Conservation (phyloP, 2,888 invertebrate species). For the Nephrotoma flavescens region DNA sequence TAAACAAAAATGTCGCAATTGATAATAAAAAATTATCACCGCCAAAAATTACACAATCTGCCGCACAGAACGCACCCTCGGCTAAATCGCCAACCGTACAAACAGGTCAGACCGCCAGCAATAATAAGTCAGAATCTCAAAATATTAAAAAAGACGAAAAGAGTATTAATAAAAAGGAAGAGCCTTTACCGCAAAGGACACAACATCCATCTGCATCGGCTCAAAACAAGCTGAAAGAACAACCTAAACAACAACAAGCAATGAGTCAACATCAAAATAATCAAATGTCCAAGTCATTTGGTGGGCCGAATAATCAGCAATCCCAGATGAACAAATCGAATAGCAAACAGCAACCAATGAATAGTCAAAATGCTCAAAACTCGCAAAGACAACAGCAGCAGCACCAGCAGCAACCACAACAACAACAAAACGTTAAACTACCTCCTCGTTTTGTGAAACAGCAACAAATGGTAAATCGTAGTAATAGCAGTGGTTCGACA, state of each 20-base stretch:
- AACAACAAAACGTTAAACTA: conserved; percentile 34
- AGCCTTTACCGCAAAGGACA: not conserved
- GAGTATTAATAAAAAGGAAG: not conserved
- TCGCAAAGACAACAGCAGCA: conserved; percentile 29
- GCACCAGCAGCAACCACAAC: not conserved
- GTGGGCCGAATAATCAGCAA: conserved; percentile 17
- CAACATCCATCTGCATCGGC: not conserved
- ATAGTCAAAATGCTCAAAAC: conserved; percentile 23
- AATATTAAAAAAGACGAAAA: conserved; percentile 6
- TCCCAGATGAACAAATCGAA: conserved; percentile 35
- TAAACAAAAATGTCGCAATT: not conserved
- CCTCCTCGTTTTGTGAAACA: conserved; percentile 69
- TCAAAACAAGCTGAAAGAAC: not conserved
- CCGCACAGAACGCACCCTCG: not conserved
- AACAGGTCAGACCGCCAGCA: not conserved
- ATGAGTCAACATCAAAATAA: not conserved
- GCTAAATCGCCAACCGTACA: not conserved
- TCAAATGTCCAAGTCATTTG: not conserved
- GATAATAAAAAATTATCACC: conserved; percentile 18
- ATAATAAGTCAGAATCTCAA: conserved; percentile 9
- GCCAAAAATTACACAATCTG: conserved; percentile 15
- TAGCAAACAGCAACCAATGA: conserved; percentile 26
- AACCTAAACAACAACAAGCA: not conserved
- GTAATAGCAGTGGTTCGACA: conserved; percentile 20
- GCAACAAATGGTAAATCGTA: conserved; percentile 21